phyloP scores from a whole-genome alignment of 2,888 invertebrate genomes.

The Drosophila conformis region DNA sequence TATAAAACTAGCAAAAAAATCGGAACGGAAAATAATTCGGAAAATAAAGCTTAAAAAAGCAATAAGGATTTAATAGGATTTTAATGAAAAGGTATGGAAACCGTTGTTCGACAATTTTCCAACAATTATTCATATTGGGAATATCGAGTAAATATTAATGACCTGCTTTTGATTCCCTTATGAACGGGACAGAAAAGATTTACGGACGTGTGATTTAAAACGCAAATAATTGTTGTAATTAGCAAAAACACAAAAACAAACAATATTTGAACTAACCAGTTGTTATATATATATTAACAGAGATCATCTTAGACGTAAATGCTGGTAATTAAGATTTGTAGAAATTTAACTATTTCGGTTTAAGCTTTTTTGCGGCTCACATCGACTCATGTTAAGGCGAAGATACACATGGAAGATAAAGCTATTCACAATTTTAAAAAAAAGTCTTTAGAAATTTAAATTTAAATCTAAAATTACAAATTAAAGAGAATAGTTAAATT shows the following conservation, averaged over 20 bases:
- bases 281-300: not conserved
- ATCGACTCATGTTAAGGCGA: not conserved
- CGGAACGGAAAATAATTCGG: too few relatives aligned
- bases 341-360: not conserved
- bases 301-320: not conserved
- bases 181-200: not conserved
- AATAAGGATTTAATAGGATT: too few relatives aligned
- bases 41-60: too few relatives aligned
- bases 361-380: not conserved
- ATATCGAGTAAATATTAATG: too few relatives aligned
- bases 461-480: not conserved
- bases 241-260: not conserved
- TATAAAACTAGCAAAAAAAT: too few relatives aligned
- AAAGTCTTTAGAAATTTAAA: not conserved
- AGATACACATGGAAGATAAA: not conserved
- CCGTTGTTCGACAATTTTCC: too few relatives aligned
- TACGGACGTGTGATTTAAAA: not conserved
- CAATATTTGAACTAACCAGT: not conserved
- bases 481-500: too few relatives aligned
- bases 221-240: conserved; percentile 1
- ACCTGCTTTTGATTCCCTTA: not conserved
- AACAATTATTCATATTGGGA: too few relatives aligned
- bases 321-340: not conserved
- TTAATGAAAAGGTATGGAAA: too few relatives aligned
- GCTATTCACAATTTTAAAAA: not conserved